A percentile compares a stretch with the other conserved stretches of the same genome.
Conservation (phyloP, 2,113 vertebrate species). For the Fregata magnificens region DNA sequence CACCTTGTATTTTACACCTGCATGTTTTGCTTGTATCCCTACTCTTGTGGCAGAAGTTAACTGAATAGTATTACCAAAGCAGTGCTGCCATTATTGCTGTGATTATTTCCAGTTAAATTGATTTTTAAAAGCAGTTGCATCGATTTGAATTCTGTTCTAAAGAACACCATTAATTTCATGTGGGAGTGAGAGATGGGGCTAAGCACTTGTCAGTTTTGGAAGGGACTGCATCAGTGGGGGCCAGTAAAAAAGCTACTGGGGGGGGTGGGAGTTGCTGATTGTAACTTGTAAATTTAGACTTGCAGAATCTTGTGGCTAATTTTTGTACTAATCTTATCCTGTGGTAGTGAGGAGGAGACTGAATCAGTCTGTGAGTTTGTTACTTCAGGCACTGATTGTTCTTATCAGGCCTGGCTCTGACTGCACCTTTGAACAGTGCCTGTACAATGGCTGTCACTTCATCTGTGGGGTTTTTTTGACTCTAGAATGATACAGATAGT, state of each 20-base stretch:
- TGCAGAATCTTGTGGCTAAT: not conserved
- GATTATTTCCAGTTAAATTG: not conserved
- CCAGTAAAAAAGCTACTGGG: not conserved
- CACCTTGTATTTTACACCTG: not conserved
- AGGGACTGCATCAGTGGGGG: not conserved
- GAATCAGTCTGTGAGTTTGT: not conserved
- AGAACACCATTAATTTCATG: not conserved
- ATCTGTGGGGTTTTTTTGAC: fast-evolving
- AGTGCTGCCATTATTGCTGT: not conserved
- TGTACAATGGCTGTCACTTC: not conserved
- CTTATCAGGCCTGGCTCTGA: not conserved
- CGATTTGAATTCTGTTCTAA: not conserved
- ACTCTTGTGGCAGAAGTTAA: not conserved
- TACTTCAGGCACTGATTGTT: not conserved
- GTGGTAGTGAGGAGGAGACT: not conserved
- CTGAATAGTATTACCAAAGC: not conserved
- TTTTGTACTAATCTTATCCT: not conserved
- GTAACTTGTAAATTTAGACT: not conserved
- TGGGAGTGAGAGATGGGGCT: not conserved
- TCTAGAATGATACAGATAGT: not conserved
- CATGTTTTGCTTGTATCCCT: not conserved
- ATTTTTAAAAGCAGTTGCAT: not conserved
- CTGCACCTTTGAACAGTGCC: not conserved
- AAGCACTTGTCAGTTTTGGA: not conserved
- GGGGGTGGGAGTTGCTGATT: not conserved